Evolutionary conservation across 2,113 vertebrate genomes (phyloP).

Genomic region (Mustelus asterias): DNA sequence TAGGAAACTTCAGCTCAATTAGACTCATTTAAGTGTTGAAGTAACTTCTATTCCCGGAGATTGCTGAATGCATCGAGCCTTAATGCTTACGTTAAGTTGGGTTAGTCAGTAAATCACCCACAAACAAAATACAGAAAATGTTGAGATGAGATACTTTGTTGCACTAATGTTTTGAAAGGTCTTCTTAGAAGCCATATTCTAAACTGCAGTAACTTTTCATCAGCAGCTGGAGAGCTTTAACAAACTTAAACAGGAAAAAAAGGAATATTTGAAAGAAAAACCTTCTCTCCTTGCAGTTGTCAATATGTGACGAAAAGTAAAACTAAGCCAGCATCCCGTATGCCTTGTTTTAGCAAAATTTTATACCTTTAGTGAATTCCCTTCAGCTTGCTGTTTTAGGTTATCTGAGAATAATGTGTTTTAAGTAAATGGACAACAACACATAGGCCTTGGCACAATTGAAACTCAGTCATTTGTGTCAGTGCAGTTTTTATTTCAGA

Average conservation of each 20-base stretch:
- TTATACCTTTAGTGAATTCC: not conserved
- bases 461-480: not conserved
- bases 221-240: not conserved
- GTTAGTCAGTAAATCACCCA: not conserved
- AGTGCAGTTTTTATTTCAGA: not conserved
- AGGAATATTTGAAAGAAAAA: not conserved
- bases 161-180: not conserved
- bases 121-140: conserved; percentile 1
- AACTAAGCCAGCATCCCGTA: not conserved
- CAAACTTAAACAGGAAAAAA: not conserved
- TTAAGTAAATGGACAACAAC: not conserved
- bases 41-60: not conserved
- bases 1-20: conserved; percentile 58
- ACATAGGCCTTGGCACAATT: not conserved
- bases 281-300: not conserved
- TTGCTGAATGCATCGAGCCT: too few species aligned
- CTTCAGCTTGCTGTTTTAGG: not conserved
- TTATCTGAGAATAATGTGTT: not conserved
- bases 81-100: conserved; percentile 18
- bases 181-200: not conserved
- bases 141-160: not conserved
- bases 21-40: conserved; percentile 52
- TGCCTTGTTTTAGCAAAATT: not conserved
- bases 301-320: not conserved
- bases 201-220: not conserved